Evolutionary conservation across 2,888 invertebrate genomes (phyloP), one percentile per base, ranked within the genome.

Genomic region (Osmoderma eremita): DNA sequence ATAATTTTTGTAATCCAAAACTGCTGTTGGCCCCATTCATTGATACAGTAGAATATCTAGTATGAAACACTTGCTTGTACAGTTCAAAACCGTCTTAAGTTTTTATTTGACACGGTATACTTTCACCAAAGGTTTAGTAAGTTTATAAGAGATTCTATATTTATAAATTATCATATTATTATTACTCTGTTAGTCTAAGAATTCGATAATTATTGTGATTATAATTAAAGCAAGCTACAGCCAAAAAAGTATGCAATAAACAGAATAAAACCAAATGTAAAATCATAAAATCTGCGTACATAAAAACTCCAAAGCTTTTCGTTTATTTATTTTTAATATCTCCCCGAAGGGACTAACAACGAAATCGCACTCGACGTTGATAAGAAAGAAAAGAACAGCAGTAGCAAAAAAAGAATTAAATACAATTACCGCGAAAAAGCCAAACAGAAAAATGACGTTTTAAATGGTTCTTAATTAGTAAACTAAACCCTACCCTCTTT

Each of bases 381-480:
- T 30, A 17, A 48, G 58, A 48, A 45, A 24, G 58, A 20, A 45
- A 45, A 61, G 58, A 45, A 45, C 45, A 45, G 17, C 8, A 39
- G 45, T 48, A 24, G 20, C 6, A 41, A 17, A 36, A 61, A 61
- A 76, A 77, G 75, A 78, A 77, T 76, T 77, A 76, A 76, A 78
- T 75, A 74, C 75, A 78, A 77, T 77, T 77, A 76, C 71, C 67
- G 67, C 70, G 74, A 69, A 72, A 67, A 72, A 71, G 71, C 74
- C 74, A 76, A 79, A 80, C 79, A 78, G 80, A 81, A 80, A 81
- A 82, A 82, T 82, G 81, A 81, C 81, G 77, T 80, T 79, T 79
- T 81, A 81, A 82, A 82, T 80, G 81, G 80, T 81, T 80, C 82
- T 82, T 82, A 82, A 82, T 82, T 82, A 82, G 82, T 76, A 79